phyloP scores from a whole-genome alignment of 2,113 vertebrate species.

The Pardalotus punctatus region DNA sequence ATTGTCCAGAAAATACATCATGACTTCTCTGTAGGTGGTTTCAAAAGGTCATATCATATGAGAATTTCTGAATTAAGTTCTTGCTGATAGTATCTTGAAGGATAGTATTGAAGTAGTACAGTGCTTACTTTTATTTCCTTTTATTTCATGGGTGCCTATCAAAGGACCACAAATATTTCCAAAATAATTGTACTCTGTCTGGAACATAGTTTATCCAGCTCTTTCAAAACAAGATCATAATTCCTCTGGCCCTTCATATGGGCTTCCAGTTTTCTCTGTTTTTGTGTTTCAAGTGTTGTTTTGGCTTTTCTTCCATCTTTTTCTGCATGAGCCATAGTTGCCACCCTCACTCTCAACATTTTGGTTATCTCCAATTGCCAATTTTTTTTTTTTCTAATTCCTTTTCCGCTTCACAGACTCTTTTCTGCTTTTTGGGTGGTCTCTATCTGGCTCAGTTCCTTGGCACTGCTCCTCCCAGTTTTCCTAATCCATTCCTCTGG shows the following conservation, averaged over 20 bases:
- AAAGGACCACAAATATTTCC: background rate
- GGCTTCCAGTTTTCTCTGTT: background rate
- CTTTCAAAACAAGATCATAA: background rate
- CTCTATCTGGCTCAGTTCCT: background rate
- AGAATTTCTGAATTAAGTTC: background rate
- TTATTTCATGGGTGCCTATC: background rate
- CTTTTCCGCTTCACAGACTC: background rate
- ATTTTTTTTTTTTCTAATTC: background rate
- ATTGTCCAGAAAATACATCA: background rate
- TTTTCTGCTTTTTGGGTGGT: background rate
- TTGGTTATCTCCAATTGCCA: background rate
- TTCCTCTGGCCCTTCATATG: background rate
- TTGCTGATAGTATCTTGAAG: background rate
- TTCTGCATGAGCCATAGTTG: background rate
- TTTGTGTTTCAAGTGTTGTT: background rate
- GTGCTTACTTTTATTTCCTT: background rate
- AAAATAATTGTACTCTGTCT: background rate
- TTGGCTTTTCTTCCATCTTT: background rate
- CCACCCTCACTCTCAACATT: background rate
- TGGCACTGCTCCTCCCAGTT: background rate
- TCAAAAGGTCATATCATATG: background rate
- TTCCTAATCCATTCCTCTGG: background rate
- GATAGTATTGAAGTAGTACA: background rate
- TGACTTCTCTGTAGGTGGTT: background rate
- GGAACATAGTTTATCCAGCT: background rate